Percentiles rank a stretch among this genome's conserved stretches.
Evolutionary conservation across 2,797 vertebrate genomes (phyloP).

Genomic region (Mycteria americana): DNA sequence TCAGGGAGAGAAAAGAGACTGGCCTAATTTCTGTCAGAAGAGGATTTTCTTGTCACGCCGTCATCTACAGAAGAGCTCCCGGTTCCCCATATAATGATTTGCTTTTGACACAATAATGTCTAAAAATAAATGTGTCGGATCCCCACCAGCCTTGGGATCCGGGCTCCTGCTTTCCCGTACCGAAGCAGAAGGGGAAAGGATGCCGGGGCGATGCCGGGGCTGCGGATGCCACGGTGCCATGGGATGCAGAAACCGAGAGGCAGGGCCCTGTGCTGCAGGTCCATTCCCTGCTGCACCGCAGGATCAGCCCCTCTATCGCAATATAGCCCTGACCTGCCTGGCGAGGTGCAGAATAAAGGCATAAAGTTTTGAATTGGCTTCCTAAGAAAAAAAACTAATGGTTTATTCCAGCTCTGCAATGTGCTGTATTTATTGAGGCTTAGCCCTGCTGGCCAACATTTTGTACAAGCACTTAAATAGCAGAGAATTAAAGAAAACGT

Average conservation of each 20-base stretch:
- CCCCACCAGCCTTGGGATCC: not conserved
- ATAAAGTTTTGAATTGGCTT: not conserved
- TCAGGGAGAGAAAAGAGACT: not conserved
- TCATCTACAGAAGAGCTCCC: constrained; percentile 9
- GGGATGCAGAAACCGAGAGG: not conserved
- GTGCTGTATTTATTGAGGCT: not conserved
- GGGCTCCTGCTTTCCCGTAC: not conserved
- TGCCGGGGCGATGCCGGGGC: not conserved
- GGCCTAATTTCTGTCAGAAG: constrained; percentile 39
- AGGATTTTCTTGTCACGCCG: not conserved
- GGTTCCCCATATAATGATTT: not conserved
- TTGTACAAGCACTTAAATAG: not conserved
- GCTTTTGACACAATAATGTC: not conserved
- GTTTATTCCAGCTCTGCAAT: not conserved
- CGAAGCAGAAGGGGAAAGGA: not conserved
- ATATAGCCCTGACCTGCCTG: not conserved
- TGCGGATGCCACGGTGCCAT: rapidly evolving
- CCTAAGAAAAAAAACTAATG: not conserved
- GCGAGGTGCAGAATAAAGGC: not conserved
- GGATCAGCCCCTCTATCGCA: not conserved
- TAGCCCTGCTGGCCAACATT: not conserved
- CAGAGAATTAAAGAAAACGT: not conserved
- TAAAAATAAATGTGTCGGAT: not conserved
- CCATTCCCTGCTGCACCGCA: not conserved
- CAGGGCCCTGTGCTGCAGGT: not conserved